A percentile compares a stretch with the other conserved stretches of the same genome.
These are phyloP conservation scores for Euclidia mi DNA, from an alignment of 2,888 invertebrate genomes.

Conservation along the genomic window DNA sequence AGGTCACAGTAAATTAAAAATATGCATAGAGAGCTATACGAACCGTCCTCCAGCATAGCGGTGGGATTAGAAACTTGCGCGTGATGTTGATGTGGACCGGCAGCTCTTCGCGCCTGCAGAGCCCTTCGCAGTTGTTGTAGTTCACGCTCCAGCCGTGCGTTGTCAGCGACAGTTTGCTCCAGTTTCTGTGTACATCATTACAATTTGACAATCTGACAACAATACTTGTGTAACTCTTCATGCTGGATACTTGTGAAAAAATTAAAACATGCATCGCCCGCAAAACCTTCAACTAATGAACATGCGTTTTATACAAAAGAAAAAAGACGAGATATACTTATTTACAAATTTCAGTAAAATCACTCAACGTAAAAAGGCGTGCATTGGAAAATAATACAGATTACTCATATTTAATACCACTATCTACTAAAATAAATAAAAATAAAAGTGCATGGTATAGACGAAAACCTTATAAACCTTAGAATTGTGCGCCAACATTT, in stretches of 20 bases:
- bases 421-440: conserved; percentile 55
- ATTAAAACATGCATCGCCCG: conserved; percentile 17
- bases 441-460: conserved; percentile 88
- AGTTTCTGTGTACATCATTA: conserved; percentile 91
- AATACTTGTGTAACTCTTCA: no score
- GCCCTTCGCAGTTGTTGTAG: conserved; percentile 95
- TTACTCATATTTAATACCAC: conserved; percentile 15
- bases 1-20: no score
- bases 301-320: conserved; percentile 4
- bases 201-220: no score
- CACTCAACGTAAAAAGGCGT: conserved; percentile 6
- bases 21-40: no score
- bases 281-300: neutral
- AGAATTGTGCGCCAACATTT: conserved; percentile 96
- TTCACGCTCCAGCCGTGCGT: conserved; percentile 96
- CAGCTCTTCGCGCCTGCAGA: conserved; percentile 92
- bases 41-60: conserved; percentile 92
- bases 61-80: conserved; percentile 75
- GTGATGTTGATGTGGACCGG: conserved; percentile 67
- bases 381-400: conserved; percentile 8
- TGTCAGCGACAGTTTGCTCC: conserved; percentile 97
- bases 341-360: neutral
- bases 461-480: conserved; percentile 94
- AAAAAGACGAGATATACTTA: neutral
- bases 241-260: no score